Evolutionary conservation across 2,113 vertebrate genomes (phyloP).

Genomic region (Peromyscus polionotus): DNA sequence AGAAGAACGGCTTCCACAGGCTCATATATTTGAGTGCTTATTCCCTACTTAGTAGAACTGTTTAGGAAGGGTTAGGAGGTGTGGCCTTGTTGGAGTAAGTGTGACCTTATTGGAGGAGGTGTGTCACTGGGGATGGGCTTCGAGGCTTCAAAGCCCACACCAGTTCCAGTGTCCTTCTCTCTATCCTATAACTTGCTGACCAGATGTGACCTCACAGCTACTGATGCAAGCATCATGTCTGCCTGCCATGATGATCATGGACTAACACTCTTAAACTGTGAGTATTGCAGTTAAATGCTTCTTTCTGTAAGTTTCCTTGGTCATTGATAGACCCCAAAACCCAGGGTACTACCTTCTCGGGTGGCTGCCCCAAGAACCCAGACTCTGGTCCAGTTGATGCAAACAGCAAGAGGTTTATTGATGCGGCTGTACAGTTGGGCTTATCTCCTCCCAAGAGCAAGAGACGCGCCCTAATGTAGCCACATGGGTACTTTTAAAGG

Average conservation of each 20-base stretch:
- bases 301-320: not conserved
- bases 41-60: not conserved
- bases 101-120: not conserved
- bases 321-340: too few species aligned
- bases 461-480: too few species aligned
- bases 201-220: not conserved
- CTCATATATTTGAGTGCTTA: not conserved
- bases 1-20: too few species aligned
- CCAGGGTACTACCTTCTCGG: too few species aligned
- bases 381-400: too few species aligned
- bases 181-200: not conserved
- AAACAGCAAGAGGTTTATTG: too few species aligned
- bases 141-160: not conserved
- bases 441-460: too few species aligned
- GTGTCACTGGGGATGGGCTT: not conserved
- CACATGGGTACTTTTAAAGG: too few species aligned
- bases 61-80: not conserved
- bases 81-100: not conserved
- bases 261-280: not conserved
- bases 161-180: not conserved
- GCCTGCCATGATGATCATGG: not conserved
- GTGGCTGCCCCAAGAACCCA: too few species aligned
- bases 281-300: not conserved
- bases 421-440: too few species aligned
- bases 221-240: not conserved